These are phyloP conservation scores for Nycticebus coucang DNA, from an alignment of 2,113 vertebrate species.

Conservation along the genomic window DNA sequence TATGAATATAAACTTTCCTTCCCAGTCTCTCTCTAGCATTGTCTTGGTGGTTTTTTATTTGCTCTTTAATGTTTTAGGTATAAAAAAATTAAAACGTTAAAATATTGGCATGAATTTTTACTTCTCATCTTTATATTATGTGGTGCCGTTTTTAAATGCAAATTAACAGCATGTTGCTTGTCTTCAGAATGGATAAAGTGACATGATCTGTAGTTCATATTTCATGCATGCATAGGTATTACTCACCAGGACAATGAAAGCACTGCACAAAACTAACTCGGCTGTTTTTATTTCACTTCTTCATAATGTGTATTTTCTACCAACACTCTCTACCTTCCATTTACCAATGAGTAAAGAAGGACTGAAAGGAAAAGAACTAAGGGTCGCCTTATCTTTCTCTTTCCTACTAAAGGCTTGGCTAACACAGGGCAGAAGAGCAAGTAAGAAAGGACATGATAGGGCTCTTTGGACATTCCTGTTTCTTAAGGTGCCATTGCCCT, in stretches of 20 bases:
- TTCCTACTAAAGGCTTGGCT: neutral
- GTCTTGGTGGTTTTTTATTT: neutral
- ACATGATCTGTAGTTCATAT: neutral
- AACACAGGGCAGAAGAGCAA: neutral
- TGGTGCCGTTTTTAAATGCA: neutral
- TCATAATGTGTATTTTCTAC: neutral
- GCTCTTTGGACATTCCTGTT: neutral
- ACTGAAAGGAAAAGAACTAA: neutral
- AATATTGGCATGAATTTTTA: neutral
- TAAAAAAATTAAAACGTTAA: neutral
- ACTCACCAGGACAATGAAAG: neutral
- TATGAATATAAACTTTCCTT: neutral
- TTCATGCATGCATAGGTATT: neutral
- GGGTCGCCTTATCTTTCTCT: neutral
- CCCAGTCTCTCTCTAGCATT: neutral
- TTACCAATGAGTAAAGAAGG: neutral
- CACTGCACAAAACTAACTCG: neutral
- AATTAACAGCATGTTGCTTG: neutral
- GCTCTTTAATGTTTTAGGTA: neutral
- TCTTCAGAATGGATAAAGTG: neutral
- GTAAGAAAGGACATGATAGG: neutral
- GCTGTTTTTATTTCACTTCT: neutral
- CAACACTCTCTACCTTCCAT: neutral
- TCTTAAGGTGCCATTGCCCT: neutral
- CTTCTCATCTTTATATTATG: neutral